Conservation (phyloP, 2,888 invertebrate species). For the Mamestra brassicae region DNA sequence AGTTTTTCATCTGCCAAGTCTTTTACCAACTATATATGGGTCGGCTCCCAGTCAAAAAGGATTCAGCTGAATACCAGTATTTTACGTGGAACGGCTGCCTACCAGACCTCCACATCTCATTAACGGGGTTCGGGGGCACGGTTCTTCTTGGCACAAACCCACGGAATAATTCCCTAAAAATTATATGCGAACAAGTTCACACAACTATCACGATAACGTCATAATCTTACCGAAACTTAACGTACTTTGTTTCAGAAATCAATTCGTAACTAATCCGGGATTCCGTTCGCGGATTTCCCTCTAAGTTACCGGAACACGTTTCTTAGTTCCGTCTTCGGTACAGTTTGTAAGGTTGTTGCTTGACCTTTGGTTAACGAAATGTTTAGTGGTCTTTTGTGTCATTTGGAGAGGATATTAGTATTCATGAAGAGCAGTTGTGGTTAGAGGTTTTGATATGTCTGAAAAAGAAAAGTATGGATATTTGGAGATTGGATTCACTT, state of each 20-base stretch:
- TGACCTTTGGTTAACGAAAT: conserved; percentile 44
- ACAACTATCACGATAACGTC: conserved; percentile 46
- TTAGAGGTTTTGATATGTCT: background rate
- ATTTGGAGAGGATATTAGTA: conserved; percentile 26
- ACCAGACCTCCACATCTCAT: too few relatives aligned
- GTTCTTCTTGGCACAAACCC: too few relatives aligned
- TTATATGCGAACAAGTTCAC: conserved; percentile 6
- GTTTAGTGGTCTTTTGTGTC: conserved; percentile 42
- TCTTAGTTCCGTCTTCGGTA: conserved; percentile 43
- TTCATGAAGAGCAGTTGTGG: background rate
- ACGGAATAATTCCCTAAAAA: conserved; percentile 1
- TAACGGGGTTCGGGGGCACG: too few relatives aligned
- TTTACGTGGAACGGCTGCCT: too few relatives aligned
- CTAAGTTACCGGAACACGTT: conserved; percentile 56
- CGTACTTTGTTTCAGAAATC: conserved; percentile 46
- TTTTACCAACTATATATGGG: too few relatives aligned
- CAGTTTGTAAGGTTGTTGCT: conserved; percentile 32
- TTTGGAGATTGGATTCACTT: background rate
- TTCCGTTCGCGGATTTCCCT: conserved; percentile 52
- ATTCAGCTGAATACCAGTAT: too few relatives aligned
- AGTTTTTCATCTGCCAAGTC: too few relatives aligned
- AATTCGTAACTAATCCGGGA: conserved; percentile 61
- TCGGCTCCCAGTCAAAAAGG: too few relatives aligned
- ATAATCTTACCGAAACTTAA: conserved; percentile 44
- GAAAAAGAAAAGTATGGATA: background rate